Evolutionary conservation across 1,140 invertebrate species (phyloP), one percentile per base, ranked within the genome.

Genomic region (Bemisia tabaci): DNA sequence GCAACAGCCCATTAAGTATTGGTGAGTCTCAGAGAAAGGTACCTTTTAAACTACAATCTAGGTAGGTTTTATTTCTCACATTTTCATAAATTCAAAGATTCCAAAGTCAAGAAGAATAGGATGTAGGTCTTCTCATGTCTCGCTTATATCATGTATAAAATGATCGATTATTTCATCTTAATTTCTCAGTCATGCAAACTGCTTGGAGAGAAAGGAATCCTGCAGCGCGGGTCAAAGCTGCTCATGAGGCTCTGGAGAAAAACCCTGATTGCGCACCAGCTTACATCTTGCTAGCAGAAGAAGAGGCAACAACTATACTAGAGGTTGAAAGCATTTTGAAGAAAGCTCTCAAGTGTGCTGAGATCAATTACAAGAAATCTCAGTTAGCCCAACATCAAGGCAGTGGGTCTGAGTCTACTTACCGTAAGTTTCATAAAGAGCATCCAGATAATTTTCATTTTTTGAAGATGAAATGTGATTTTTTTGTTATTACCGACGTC

Each of bases 151-250:
- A n/a, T n/a, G n/a, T n/a, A n/a, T n/a, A n/a, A n/a, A n/a, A n/a
- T n/a, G n/a, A n/a, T n/a, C n/a, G n/a, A n/a, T n/a, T n/a, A n/a
- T n/a, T n/a, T n/a, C n/a, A n/a, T 67, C 68, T 60, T 71, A 66
- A 71, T 65, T 62, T 75, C 75, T 61, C 70, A 88, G 86, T 97
- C 67, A 97, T 98, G 95, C 92, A 94, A 77, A 94, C 92, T 65
- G 96, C 95, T 21, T 98, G 95, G 95, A 80, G 96, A 71, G 95
- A 98, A 82, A 81, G 95, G 26, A 96, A 96, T 82, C 93, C 94
- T 0, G 84, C 89, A 69, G 88, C 92, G 5, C 81, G 96, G 66
- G 93, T 98, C 60, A 93, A 94, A 79, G 90, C 91, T 24, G 95
- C 95, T 0, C 89, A 94, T 72, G 90, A 87, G 74, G 95, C 95